Conservation (phyloP, 2,888 invertebrate species). For the Biston betularia region DNA sequence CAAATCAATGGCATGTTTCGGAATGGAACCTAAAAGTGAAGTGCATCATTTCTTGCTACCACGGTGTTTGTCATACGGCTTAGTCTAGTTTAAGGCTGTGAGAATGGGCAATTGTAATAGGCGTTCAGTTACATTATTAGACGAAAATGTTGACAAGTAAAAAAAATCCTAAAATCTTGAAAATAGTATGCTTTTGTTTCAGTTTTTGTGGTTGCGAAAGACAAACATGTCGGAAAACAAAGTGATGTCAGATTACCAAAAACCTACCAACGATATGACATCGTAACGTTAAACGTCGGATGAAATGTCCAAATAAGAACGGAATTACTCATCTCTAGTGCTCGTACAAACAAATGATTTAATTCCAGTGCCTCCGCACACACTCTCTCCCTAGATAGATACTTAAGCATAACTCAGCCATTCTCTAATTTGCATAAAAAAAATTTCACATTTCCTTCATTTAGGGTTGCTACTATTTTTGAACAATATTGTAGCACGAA, state of each 20-base stretch:
- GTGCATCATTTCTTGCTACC: too few relatives aligned
- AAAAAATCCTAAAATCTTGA: neutral
- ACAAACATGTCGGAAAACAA: too few relatives aligned
- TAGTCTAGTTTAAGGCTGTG: too few relatives aligned
- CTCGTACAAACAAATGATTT: constrained; percentile 48
- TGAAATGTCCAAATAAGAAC: neutral
- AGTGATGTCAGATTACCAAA: too few relatives aligned
- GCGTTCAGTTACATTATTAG: too few relatives aligned
- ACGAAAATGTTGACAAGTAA: neutral
- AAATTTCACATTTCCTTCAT: constrained; percentile 45
- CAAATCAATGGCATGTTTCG: too few relatives aligned
- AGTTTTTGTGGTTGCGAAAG: too few relatives aligned
- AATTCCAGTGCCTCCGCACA: constrained; percentile 39
- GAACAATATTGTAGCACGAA: neutral
- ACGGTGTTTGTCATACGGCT: too few relatives aligned
- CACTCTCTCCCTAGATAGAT: neutral
- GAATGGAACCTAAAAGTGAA: too few relatives aligned
- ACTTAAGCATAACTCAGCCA: constrained; percentile 43
- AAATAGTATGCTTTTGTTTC: too few relatives aligned
- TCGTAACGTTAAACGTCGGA: neutral
- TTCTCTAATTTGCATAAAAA: constrained; percentile 54
- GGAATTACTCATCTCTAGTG: neutral
- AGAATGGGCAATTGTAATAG: too few relatives aligned
- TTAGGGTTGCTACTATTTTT: constrained; percentile 12
- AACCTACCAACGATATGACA: too few relatives aligned